Base-by-base conservation (phyloP, 2,888 invertebrate genomes). In the Phengaris alcon region DNA sequence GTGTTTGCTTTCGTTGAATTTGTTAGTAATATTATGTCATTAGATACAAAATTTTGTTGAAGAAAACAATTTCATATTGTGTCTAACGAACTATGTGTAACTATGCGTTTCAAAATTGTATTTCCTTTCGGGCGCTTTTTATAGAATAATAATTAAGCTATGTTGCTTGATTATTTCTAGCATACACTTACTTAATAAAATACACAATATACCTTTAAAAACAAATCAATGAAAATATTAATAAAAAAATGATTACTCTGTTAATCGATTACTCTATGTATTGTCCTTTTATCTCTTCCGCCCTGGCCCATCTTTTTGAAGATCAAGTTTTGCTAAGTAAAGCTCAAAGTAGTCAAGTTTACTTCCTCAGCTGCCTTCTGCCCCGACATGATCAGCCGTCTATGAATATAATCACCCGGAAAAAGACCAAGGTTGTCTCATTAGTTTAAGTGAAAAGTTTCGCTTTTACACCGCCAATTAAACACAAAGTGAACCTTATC, bases 391-490 rank as follows among this genome's bases (percentile, higher is more conserved):
- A 84, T 87, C 89, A 85, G 79, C 35, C 35, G 35, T 87, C 89
- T 90, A 88, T 88, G 85, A 90, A 91, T 89, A 90, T 90, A 90
- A 90, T 90, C 90, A 88, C 82, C 79, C 80, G 78, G 81, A 81
- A 81, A 80, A 81, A 84, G 82, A 82, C 75, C 59, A 48, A 80
- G 72, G 80, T 77, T 81, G 82, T 83, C 85, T 86, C 84, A 84
- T 86, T 87, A 88, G 86, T 86, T 85, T 83, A 81, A 86, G 82
- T 82, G 82, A 83, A 84, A 85, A 85, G 82, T 84, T 89, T 84
- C 76, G 77, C 79, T 90, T 90, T 90, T 89, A 90, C 84, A 83
- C 77, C 70, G 55, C 73, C 77, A 76, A 76, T 77, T 77, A 76
- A 72, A 75, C 48, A 48, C 44, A 68, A 69, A 68, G 15, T 22